These are phyloP conservation scores for Formicarius rufipectus DNA, from an alignment of 2,113 vertebrate genomes.

Conservation along the genomic window DNA sequence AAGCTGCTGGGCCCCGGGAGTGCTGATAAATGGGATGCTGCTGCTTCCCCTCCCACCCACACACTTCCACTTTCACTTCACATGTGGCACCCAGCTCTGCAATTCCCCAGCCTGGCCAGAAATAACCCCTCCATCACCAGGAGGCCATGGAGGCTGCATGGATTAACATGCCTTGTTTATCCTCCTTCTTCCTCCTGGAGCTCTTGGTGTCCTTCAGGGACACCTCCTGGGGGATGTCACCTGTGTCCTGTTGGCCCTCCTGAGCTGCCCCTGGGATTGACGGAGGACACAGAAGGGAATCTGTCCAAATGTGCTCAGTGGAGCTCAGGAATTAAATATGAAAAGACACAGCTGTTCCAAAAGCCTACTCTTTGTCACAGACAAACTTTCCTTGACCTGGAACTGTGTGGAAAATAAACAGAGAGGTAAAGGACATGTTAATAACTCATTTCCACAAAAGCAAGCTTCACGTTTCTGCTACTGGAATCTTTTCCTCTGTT, in stretches of 20 bases:
- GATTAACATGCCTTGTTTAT: neutral
- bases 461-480: neutral
- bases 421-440: conserved; percentile 29
- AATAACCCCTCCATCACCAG: conserved; percentile 35
- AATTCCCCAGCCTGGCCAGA: conserved; percentile 50
- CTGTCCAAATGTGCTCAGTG: neutral
- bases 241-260: neutral
- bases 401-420: conserved; percentile 17
- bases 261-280: neutral
- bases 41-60: conserved; percentile 78
- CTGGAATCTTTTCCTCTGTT: neutral
- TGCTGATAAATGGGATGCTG: conserved; percentile 41
- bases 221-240: neutral
- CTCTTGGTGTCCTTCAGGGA: neutral
- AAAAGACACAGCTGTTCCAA: conserved; percentile 38
- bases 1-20: neutral
- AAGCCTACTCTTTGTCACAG: conserved; percentile 18
- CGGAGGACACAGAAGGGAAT: neutral
- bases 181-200: neutral
- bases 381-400: conserved; percentile 44
- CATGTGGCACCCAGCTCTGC: conserved; percentile 71
- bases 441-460: conserved; percentile 26
- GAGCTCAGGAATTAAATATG: conserved; percentile 40
- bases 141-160: neutral
- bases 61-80: conserved; percentile 79